Percentiles rank a stretch among this genome's conserved stretches.
These are phyloP conservation scores for Melieria omissa DNA, from an alignment of 2,888 invertebrate species.

Conservation along the genomic window DNA sequence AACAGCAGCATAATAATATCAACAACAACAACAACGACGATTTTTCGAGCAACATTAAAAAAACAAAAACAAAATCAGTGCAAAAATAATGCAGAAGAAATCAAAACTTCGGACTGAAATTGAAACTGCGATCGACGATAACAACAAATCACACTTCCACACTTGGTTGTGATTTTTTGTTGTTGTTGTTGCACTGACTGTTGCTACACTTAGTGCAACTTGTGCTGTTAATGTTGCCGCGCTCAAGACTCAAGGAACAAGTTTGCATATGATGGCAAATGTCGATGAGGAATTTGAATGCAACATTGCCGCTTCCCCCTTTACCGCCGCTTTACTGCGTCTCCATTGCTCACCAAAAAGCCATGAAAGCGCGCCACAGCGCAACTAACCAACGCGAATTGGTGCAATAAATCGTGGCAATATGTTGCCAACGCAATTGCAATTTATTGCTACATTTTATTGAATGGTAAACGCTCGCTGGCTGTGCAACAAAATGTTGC, in stretches of 20 bases:
- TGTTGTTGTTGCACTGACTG: too few species aligned
- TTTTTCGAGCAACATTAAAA: not conserved
- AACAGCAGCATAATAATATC: not conserved
- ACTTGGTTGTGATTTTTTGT: too few species aligned
- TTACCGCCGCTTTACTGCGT: not conserved
- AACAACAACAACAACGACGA: too few species aligned
- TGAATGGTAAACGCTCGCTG: too few species aligned
- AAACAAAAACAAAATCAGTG: constrained; percentile 4
- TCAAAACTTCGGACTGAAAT: not conserved
- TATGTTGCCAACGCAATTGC: too few species aligned
- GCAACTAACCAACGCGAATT: too few species aligned
- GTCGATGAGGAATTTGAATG: not conserved
- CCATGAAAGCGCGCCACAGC: not conserved
- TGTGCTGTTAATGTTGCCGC: not conserved
- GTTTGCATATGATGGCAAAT: constrained; percentile 15
- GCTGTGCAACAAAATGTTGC: too few species aligned
- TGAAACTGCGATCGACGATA: too few species aligned
- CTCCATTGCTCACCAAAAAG: not conserved
- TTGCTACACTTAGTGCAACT: too few species aligned
- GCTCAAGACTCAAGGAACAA: constrained; percentile 20
- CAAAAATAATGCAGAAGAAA: not conserved
- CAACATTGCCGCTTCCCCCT: not conserved
- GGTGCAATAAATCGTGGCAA: too few species aligned
- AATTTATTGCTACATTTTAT: too few species aligned
- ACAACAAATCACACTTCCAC: too few species aligned